These are phyloP conservation scores for Luehdorfia chinensis DNA, from an alignment of 1,140 invertebrate genomes.

Conservation along the genomic window DNA sequence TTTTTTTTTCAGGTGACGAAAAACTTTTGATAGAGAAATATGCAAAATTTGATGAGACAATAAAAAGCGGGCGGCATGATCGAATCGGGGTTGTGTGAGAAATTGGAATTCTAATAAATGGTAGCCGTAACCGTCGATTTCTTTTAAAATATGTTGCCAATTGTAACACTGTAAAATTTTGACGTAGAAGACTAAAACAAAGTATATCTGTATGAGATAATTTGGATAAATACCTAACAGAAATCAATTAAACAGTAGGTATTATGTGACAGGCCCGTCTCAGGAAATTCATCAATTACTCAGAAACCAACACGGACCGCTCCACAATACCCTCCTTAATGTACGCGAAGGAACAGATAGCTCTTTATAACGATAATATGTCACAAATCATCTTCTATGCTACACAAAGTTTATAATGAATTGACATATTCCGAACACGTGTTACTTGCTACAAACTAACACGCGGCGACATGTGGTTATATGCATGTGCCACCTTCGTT, in stretches of 20 bases:
- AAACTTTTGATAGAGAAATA: slow-evolving; percentile 16
- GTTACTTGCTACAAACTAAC: slow-evolving; percentile 50
- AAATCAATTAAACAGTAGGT: no score
- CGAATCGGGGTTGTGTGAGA: neutral
- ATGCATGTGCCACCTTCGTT: slow-evolving; percentile 21
- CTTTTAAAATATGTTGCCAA: neutral
- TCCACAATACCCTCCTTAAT: slow-evolving; percentile 60
- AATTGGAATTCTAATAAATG: neutral
- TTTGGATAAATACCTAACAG: no score
- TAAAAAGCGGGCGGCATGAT: neutral
- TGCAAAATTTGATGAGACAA: slow-evolving; percentile 17
- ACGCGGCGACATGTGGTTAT: slow-evolving; percentile 39
- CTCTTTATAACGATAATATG: slow-evolving; percentile 65
- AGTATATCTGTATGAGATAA: no score
- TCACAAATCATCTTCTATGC: slow-evolving; percentile 70
- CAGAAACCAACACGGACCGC: slow-evolving; percentile 44
- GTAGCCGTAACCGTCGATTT: no score
- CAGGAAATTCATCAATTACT: slow-evolving; percentile 58
- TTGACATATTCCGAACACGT: slow-evolving; percentile 73
- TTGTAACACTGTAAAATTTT: neutral
- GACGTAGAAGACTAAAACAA: no score
- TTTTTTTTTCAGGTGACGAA: slow-evolving; percentile 13
- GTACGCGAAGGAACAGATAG: slow-evolving; percentile 50
- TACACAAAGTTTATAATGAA: slow-evolving; percentile 74
- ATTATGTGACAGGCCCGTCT: no score